Evolutionary conservation across 2,888 invertebrate genomes (phyloP), one percentile per base, ranked within the genome.

Genomic region (Eupithecia subfuscata): DNA sequence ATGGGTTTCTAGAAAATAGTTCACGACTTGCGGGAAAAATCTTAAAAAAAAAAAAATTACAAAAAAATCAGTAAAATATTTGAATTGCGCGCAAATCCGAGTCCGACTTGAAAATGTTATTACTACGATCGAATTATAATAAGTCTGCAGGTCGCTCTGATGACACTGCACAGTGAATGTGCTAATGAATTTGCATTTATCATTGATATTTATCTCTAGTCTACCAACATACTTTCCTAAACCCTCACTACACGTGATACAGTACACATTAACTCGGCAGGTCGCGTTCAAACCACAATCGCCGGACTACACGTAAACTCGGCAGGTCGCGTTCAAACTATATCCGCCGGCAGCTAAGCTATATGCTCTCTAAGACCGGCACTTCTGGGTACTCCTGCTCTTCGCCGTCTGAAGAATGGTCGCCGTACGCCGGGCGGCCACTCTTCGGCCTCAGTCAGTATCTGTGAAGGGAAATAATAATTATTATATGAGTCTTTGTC

Each of bases 401-500:
- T 37, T 93, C 93, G 18, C 92, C 93, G 52, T 92, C 93, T 69
- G 92, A 93, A 91, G 94, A 94, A 89, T 93, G 93, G 84, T 89
- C 90, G 88, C 91, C 82, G 82, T 89, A 88, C 77, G 88, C 84
- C 22, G 90, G 83, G 83, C 90, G 90, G 84, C 89, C 94, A 94
- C 89, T 91, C 93, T 93, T 92, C 89, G 91, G 90, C 88, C 89
- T 86, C 88, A 91, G 94, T 95, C 94, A 95, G 94, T 95, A 95
- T 84, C 94, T 95, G 75, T 22, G 25, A 40, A 69, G 16, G 45
- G 25, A 68, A 40, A 43, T 25, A 56, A 30, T 30, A 30, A 30
- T 2, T 30, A 30, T 30, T 30, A 30, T 30, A 1, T 30, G 30
- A 30, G 30, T 30, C 30, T 30, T 30, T 30, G 30, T 30, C 30